phyloP scores from a whole-genome alignment of 2,797 vertebrate genomes.

The Gambusia yucatana region DNA sequence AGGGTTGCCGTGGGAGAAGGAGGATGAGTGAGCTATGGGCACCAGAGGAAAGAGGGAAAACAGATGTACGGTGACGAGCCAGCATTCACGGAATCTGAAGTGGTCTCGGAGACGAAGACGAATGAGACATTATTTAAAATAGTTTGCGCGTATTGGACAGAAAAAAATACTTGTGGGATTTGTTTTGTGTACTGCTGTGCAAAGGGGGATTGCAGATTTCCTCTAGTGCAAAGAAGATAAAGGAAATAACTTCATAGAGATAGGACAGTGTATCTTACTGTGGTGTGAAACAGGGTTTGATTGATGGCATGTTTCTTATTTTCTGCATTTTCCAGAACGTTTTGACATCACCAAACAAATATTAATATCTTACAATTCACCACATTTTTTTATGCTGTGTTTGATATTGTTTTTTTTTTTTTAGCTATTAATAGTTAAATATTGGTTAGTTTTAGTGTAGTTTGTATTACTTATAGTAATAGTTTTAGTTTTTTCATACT shows the following conservation, averaged over 20 bases:
- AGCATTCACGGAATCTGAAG: conserved; percentile 39
- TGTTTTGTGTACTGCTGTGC: background rate
- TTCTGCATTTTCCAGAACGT: background rate
- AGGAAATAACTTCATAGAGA: background rate
- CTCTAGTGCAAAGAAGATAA: background rate
- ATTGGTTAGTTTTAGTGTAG: too few species aligned
- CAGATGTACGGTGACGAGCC: conserved; percentile 32
- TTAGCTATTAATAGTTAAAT: too few species aligned
- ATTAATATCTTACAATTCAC: background rate
- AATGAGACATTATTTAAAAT: conserved; percentile 28
- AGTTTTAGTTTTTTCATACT: too few species aligned
- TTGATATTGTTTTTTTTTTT: too few species aligned
- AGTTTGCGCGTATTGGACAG: conserved; percentile 29
- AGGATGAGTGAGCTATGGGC: conserved; percentile 30
- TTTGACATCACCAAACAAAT: background rate
- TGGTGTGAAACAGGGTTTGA: background rate
- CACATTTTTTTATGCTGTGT: too few species aligned
- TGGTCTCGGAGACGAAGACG: conserved; percentile 30
- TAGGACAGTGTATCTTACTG: background rate
- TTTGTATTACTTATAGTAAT: too few species aligned
- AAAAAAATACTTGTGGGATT: conserved; percentile 26
- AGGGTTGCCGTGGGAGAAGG: conserved; percentile 35
- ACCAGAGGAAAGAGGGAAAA: conserved; percentile 19
- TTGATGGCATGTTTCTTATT: background rate
- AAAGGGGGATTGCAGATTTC: conserved; percentile 14